Percentiles rank a stretch among this genome's conserved stretches.
phyloP scores from a whole-genome alignment of 2,797 vertebrate genomes.

The Rallus crepitans region DNA sequence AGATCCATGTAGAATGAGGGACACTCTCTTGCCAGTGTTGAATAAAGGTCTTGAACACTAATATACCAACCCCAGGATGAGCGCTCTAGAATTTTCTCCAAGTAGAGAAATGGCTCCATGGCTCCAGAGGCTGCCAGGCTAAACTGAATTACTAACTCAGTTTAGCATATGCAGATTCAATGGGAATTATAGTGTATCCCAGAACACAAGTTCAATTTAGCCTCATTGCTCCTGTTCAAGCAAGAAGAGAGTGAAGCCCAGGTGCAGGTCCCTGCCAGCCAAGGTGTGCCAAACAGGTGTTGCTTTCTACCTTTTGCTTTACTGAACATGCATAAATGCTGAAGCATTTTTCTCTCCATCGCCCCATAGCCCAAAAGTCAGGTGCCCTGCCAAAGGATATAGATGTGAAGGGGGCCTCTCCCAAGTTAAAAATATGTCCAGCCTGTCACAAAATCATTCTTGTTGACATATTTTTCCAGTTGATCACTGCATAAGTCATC shows the following conservation, averaged over 20 bases:
- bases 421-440: not conserved
- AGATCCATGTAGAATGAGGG: not conserved
- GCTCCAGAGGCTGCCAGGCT: not conserved
- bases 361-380: not conserved
- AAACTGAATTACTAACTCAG: not conserved
- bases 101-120: not conserved
- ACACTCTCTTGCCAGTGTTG: not conserved
- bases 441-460: not conserved
- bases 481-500: rapidly evolving
- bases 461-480: not conserved
- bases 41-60: not conserved
- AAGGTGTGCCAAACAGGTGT: not conserved
- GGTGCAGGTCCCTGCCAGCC: not conserved
- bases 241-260: not conserved
- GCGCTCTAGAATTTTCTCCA: not conserved
- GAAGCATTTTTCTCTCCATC: not conserved
- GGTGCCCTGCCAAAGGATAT: not conserved
- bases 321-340: not conserved
- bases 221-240: not conserved
- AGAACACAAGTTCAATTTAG: not conserved
- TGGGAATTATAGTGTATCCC: not conserved
- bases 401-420: not conserved
- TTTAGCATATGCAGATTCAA: not conserved
- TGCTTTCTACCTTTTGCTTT: not conserved
- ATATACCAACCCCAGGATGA: not conserved